Evolutionary conservation across 2,797 vertebrate genomes (phyloP).

Genomic region (Muscicapa striata): DNA sequence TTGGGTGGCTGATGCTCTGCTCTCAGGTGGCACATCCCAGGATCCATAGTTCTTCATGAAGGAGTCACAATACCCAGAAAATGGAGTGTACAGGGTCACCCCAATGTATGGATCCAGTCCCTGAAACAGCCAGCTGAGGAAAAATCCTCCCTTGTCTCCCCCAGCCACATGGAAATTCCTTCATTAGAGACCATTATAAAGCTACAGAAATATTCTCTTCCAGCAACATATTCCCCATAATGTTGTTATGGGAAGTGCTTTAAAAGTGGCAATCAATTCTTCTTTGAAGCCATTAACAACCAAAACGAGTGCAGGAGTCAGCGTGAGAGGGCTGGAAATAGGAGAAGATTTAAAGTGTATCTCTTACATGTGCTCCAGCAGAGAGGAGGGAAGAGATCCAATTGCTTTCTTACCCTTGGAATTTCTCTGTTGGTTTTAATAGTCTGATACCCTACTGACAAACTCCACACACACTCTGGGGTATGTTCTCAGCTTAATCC

Average conservation of each 20-base stretch:
- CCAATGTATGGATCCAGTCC: background rate
- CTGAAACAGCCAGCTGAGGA: background rate
- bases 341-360: background rate
- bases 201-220: background rate
- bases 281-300: constrained; percentile 25
- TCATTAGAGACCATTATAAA: background rate
- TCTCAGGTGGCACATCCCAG: background rate
- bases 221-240: background rate
- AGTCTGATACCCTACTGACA: constrained; percentile 51
- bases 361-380: constrained; percentile 18
- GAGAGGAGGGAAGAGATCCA: constrained; percentile 35
- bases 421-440: constrained; percentile 57
- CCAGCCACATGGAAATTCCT: background rate
- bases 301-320: background rate
- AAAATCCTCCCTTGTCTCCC: background rate
- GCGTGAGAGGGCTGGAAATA: constrained; percentile 9
- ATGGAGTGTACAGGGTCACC: background rate
- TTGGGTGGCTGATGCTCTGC: background rate
- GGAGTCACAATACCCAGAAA: background rate
- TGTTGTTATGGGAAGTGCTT: constrained; percentile 15
- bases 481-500: constrained; percentile 57
- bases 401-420: constrained; percentile 31
- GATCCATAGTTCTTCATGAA: background rate
- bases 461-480: constrained; percentile 49
- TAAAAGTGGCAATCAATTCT: constrained; percentile 22